Evolutionary conservation across 92 coral and sea anemone genomes (phyloP), one percentile per base, ranked within the genome.

Genomic region (Phymanthus crucifer): DNA sequence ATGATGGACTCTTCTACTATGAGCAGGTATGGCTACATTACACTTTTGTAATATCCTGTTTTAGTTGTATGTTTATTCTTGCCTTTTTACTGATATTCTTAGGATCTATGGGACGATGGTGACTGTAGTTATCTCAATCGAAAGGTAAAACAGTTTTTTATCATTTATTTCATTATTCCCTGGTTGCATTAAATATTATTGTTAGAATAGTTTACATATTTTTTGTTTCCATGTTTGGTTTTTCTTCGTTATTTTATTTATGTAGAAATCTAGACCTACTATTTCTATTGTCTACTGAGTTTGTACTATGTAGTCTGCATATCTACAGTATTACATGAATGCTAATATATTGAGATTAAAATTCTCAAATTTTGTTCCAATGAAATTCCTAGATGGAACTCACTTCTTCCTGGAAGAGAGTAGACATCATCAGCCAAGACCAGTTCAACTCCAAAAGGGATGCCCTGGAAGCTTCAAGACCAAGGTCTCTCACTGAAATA

Each of bases 21-120:
- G 99, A 95, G 70, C 97, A 95, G 90, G 99, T 95, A 74, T 26
- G 47, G 29, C 14, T 32, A 75, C 40, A 37, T 19, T 1, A 54
- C 36, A 29, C 18, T 73, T 21, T 45, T 21, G 36, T 6, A 17
- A 47, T 6, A 43, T 5, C 1, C 13, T 43, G 11, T 43, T 4
- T 43, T 43, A 17, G 27, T 54, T 19, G 21, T 54, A 54, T 54
- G 8, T 32, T 70, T 18, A 32, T 9, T 64, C 32, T 47, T 64
- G 54, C 37, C 26, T 66, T 4, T 38, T 33, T 81, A 56, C 29
- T 69, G 58, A 50, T 21, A 66, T 48, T 31, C 34, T 6, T 50
- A 95, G 99, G 99, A 95, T 85, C 91, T 95, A 16, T 95, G 99
- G 99, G 99, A 95, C 85, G 97, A 93, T 67, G 87, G 99, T 75